Evolutionary conservation across 2,888 invertebrate species (phyloP), one percentile per base, ranked within the genome.

Genomic region (Gibbula magus): DNA sequence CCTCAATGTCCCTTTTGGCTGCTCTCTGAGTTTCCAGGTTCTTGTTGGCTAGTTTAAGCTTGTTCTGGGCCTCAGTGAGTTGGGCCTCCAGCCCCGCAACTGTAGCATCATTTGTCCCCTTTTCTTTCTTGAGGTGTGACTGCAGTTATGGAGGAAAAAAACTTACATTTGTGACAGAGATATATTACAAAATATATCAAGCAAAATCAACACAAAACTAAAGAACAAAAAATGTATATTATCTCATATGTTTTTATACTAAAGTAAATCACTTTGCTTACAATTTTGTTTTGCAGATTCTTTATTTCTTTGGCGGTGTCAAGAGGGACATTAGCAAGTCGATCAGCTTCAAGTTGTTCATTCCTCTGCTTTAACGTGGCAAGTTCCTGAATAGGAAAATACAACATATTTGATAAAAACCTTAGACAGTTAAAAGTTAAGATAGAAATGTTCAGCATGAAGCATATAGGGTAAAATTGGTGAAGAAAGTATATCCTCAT

Each of bases 231-330:
- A 77, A 29, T 20, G 10, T 25, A 18, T 25, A 2, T 16, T 52
- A 51, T 29, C 16, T 10, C 1, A 39, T 22, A 32, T 13, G 39
- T 52, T 67, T 32, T 73, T 13, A 22, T 16, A 73, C 51, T 1
- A 51, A 56, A 45, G 13, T n/a, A 39, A 39, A 56, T 22, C 16
- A 77, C 10, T 2, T 20, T 35, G 85, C 88, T 85, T 78, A 91
- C 91, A 80, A 91, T 86, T 86, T 90, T 91, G 45, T 86, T 88
- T 75, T 91, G 89, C 13, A 91, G 85, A 56, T 88, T 86, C 79
- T 88, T 87, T 18, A 91, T 90, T 79, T 91, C 91, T 54, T 89
- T 89, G 7, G 89, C 89, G 32, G 90, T 87, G 81, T 91, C 90
- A 3, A 89, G 82, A 7, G 91, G 91, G 7, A 91, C 83, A 80